Conservation (phyloP, 2,888 invertebrate species). For the Leistus spinibarbis region DNA sequence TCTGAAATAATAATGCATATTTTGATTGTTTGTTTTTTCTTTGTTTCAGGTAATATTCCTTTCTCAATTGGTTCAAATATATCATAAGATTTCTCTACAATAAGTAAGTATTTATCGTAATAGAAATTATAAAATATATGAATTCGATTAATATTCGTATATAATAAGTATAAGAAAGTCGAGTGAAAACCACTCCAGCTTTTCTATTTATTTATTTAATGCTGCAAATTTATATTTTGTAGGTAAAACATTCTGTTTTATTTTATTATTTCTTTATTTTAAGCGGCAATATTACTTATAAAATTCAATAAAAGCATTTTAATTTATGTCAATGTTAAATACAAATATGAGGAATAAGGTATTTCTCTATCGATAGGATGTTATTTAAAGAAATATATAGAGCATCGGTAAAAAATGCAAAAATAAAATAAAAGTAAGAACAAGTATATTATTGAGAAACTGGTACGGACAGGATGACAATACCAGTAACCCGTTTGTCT, state of each 20-base stretch:
- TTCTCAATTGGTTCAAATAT: background rate
- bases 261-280: too few species aligned
- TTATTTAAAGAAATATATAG: background rate
- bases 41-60: background rate
- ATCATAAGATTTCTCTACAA: background rate
- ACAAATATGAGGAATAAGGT: background rate
- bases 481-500: conserved; percentile 8
- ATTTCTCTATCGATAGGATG: background rate
- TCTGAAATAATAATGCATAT: too few species aligned
- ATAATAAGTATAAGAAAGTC: background rate
- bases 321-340: background rate
- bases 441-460: background rate
- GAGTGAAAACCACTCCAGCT: too few species aligned
- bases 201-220: too few species aligned
- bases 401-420: background rate
- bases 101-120: background rate
- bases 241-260: too few species aligned
- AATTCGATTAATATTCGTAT: background rate
- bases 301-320: too few species aligned
- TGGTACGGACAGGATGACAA: background rate
- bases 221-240: too few species aligned
- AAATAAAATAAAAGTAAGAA: background rate
- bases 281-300: too few species aligned
- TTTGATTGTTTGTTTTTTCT: too few species aligned
- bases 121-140: background rate